Evolutionary conservation across 2,888 invertebrate species (phyloP).

Genomic region (Hirtodrosophila trivittata): DNA sequence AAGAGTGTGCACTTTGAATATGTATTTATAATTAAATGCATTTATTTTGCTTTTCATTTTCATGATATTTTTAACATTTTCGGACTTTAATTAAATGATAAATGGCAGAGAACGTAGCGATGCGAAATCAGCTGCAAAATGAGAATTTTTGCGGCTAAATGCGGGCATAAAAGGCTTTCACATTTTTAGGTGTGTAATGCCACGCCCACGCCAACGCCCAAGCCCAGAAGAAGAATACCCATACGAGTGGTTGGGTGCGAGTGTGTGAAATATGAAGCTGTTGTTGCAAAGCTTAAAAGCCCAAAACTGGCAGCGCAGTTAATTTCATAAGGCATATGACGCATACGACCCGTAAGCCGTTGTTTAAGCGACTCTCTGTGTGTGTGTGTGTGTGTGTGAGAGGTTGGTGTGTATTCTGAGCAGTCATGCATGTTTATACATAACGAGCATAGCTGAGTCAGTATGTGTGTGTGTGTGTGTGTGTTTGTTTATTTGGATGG

Average conservation of each 20-base stretch:
- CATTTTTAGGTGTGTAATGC: constrained; percentile 10
- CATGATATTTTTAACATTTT: constrained; percentile 49
- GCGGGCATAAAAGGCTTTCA: constrained; percentile 14
- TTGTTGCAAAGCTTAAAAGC: constrained; percentile 23
- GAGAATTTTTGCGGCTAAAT: constrained; percentile 25
- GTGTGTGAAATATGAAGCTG: constrained; percentile 20
- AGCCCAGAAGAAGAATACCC: too few species aligned
- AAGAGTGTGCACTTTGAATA: background rate
- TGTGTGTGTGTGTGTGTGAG: constrained; percentile 11
- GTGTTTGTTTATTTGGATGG: constrained; percentile 9
- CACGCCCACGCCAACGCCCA: constrained; percentile 28
- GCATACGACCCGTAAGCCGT: constrained; percentile 46
- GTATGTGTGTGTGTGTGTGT: constrained; percentile 3
- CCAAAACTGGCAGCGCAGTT: constrained; percentile 37
- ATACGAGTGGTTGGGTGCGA: constrained; percentile 21
- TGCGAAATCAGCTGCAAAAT: constrained; percentile 57
- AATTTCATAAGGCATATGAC: constrained; percentile 50
- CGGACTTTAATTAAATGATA: too few species aligned
- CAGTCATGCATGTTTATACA: constrained; percentile 56
- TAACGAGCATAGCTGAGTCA: constrained; percentile 43
- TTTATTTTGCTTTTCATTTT: constrained; percentile 6
- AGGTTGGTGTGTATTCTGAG: constrained; percentile 39
- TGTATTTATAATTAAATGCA: constrained; percentile 10
- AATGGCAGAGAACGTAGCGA: constrained; percentile 41
- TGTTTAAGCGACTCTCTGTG: background rate